Percentiles rank a stretch among this genome's conserved stretches.
These are phyloP conservation scores for Phyllostomus discolor DNA, from an alignment of 2,113 vertebrate species.

Conservation along the genomic window DNA sequence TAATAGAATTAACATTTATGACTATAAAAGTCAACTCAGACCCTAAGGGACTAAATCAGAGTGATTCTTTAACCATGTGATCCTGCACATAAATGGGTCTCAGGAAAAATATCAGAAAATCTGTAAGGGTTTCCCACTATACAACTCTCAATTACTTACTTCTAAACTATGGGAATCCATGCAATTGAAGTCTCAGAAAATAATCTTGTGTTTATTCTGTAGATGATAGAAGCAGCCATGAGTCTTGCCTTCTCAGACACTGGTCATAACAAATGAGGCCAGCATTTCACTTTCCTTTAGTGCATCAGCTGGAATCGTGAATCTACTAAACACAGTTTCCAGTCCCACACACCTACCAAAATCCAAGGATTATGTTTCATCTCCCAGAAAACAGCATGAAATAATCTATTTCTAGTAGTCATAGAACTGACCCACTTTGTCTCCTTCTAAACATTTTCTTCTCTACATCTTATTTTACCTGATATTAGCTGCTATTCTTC, in stretches of 20 bases:
- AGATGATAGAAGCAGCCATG: neutral
- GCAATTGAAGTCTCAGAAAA: slow-evolving; percentile 23
- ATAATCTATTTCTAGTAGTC: neutral
- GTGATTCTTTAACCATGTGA: neutral
- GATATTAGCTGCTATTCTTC: neutral
- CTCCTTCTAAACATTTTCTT: neutral
- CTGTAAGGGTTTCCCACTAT: neutral
- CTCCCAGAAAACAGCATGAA: neutral
- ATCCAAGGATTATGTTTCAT: neutral
- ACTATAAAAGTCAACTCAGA: neutral
- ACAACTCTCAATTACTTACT: neutral
- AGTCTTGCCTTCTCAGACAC: neutral
- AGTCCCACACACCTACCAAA: neutral
- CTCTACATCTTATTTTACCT: neutral
- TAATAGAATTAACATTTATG: neutral
- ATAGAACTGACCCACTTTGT: neutral
- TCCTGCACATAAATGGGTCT: neutral
- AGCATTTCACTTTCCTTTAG: neutral
- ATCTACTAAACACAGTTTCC: slow-evolving; percentile 11
- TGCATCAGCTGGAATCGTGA: neutral
- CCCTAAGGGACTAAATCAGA: neutral
- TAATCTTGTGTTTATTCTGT: slow-evolving; percentile 18
- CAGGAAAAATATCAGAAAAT: slow-evolving; percentile 31
- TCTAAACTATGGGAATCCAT: neutral
- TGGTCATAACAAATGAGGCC: neutral